A percentile compares a stretch with the other conserved stretches of the same genome.
Conservation (phyloP, 2,888 invertebrate genomes). For the Latheticus oryzae region DNA sequence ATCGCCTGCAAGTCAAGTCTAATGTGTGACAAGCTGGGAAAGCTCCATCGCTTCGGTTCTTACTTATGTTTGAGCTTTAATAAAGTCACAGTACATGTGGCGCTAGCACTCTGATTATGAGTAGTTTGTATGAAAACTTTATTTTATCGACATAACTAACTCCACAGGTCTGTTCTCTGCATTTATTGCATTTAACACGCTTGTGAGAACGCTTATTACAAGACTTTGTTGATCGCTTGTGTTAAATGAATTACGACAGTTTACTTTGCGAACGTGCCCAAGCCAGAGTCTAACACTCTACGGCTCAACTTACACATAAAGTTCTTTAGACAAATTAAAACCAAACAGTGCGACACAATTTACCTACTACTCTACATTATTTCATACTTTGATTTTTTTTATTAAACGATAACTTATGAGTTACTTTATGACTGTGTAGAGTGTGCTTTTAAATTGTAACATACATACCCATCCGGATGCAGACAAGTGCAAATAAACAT, state of each 20-base stretch:
- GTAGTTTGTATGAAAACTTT: conserved; percentile 45
- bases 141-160: conserved; percentile 46
- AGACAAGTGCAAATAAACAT: conserved; percentile 47
- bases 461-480: conserved; percentile 53
- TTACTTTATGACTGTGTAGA: conserved; percentile 26
- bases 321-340: too few species aligned
- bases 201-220: conserved; percentile 35
- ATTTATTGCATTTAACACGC: conserved; percentile 27
- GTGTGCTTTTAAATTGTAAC: conserved; percentile 18
- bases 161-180: conserved; percentile 36
- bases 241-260: conserved; percentile 32
- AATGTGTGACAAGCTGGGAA: conserved; percentile 48
- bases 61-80: conserved; percentile 43
- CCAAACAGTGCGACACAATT: too few species aligned
- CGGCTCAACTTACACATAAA: conserved; percentile 9
- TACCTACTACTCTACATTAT: too few species aligned
- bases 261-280: conserved; percentile 12
- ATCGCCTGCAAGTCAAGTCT: conserved; percentile 49
- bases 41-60: conserved; percentile 28
- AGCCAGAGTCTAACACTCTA: conserved; percentile 15
- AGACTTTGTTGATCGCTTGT: conserved; percentile 37
- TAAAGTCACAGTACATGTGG: conserved; percentile 46
- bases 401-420: too few species aligned
- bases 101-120: conserved; percentile 44
- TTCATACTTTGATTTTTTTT: too few species aligned